These are phyloP conservation scores for Bombus waltoni DNA, from an alignment of 1,140 invertebrate genomes.

Conservation along the genomic window DNA sequence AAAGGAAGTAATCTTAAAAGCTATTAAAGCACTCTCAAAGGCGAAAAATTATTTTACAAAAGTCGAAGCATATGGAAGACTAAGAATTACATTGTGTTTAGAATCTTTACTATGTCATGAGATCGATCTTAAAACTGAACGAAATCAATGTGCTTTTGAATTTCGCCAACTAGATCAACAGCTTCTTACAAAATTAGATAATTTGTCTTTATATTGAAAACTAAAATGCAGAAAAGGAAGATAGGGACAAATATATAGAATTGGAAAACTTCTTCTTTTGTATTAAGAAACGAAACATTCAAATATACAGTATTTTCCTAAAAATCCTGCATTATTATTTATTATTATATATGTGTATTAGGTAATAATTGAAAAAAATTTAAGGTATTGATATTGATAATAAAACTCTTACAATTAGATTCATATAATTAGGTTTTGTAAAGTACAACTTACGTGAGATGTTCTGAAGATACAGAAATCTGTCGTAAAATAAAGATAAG, in stretches of 20 bases:
- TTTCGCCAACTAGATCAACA: constrained; percentile 88
- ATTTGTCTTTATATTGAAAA: constrained; percentile 71
- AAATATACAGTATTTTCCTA: constrained; percentile 3
- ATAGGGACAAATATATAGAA: background rate
- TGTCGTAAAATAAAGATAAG: background rate
- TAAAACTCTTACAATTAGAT: background rate
- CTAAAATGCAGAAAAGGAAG: background rate
- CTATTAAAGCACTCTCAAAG: constrained; percentile 85
- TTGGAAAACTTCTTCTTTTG: background rate
- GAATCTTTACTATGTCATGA: constrained; percentile 86
- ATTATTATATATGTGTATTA: no score
- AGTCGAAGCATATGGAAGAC: constrained; percentile 88
- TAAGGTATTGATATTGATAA: background rate
- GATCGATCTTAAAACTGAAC: constrained; percentile 85
- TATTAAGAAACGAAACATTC: background rate
- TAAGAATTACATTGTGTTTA: constrained; percentile 88
- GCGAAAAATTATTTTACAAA: constrained; percentile 88
- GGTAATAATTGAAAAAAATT: background rate
- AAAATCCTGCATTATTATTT: background rate
- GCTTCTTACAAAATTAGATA: constrained; percentile 81
- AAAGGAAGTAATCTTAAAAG: constrained; percentile 84
- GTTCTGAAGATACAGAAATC: background rate
- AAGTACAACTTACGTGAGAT: background rate
- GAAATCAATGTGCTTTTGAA: constrained; percentile 89
- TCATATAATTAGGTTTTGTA: background rate